A percentile compares a stretch with the other conserved stretches of the same genome.
phyloP scores from a whole-genome alignment of 2,113 vertebrate genomes.

The Hypocryptadius cinnamomeus region DNA sequence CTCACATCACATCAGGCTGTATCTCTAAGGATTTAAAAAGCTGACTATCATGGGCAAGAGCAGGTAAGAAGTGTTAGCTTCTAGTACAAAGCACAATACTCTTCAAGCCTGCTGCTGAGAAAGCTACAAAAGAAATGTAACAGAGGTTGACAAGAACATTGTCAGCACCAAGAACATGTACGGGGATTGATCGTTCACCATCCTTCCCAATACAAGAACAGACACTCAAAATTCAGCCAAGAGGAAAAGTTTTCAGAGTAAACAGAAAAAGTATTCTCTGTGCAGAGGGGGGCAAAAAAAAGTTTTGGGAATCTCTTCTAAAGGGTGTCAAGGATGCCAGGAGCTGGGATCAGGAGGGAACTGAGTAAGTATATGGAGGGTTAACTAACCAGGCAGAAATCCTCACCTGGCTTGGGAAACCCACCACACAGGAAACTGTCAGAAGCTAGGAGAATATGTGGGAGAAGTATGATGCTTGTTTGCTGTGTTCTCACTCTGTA shows the following conservation, averaged over 20 bases:
- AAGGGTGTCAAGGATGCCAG: not conserved
- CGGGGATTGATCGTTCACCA: not conserved
- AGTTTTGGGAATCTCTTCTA: not conserved
- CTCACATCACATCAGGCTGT: not conserved
- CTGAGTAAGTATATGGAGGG: rapidly evolving
- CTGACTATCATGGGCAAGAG: not conserved
- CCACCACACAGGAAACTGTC: not conserved
- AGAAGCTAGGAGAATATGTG: not conserved
- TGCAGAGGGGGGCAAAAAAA: rapidly evolving
- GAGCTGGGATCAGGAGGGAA: not conserved
- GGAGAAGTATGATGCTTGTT: not conserved
- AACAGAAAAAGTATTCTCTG: not conserved
- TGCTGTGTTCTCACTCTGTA: not conserved
- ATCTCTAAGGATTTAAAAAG: not conserved
- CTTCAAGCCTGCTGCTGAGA: not conserved
- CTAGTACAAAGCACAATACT: not conserved
- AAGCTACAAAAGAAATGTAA: not conserved
- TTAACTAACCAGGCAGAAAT: not conserved
- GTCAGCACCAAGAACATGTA: not conserved
- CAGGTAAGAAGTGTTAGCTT: not conserved
- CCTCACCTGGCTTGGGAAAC: not conserved
- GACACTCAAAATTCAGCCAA: not conserved
- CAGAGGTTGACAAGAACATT: not conserved
- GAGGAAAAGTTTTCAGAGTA: not conserved
- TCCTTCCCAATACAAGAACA: not conserved